Conservation (phyloP, 2,888 invertebrate genomes). For the Lampropteryx suffumata region DNA sequence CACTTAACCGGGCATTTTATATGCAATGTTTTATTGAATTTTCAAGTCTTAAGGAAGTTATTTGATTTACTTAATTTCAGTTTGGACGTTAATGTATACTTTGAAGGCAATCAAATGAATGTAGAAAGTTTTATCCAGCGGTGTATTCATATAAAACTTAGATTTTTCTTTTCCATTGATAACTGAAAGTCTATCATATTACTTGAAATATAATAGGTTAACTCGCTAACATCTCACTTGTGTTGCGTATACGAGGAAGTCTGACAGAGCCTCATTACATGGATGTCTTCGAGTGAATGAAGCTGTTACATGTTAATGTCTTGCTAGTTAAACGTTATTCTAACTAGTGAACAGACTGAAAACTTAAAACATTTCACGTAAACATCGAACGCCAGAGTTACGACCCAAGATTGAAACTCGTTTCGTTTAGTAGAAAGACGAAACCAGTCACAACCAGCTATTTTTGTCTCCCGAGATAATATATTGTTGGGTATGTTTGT, state of each 20-base stretch:
- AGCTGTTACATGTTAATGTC: conserved; percentile 12
- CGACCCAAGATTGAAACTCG: neutral
- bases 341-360: neutral
- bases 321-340: neutral
- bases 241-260: conserved; percentile 21
- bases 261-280: conserved; percentile 12
- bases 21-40: conserved; percentile 29
- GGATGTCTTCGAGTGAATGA: conserved; percentile 17
- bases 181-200: conserved; percentile 18
- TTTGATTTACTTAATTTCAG: conserved; percentile 11
- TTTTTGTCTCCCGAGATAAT: too few relatives aligned
- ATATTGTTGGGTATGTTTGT: too few relatives aligned
- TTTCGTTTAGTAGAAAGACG: too few relatives aligned
- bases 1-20: conserved; percentile 65
- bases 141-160: conserved; percentile 7
- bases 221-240: conserved; percentile 10
- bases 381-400: neutral
- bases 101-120: conserved; percentile 14
- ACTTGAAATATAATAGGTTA: too few relatives aligned
- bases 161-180: conserved; percentile 17
- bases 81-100: conserved; percentile 9
- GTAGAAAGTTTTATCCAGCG: conserved; percentile 13
- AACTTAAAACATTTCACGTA: neutral
- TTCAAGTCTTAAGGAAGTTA: conserved; percentile 14
- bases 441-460: too few relatives aligned